phyloP scores from a whole-genome alignment of 2,888 invertebrate genomes.

The Ariolimax columbianus region DNA sequence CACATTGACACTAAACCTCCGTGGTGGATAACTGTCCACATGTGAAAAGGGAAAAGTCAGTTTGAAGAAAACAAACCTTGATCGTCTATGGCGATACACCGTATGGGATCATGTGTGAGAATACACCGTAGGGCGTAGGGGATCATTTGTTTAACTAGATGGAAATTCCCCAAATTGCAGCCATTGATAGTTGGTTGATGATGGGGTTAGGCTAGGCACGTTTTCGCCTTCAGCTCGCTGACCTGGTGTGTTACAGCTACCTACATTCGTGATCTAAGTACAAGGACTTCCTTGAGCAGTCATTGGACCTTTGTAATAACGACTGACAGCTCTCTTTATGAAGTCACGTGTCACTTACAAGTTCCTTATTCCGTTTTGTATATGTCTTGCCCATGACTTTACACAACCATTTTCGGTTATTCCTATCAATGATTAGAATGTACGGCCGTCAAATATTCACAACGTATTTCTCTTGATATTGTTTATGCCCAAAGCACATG shows the following conservation, averaged over 20 bases:
- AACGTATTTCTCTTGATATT: too few relatives aligned
- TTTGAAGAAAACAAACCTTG: background rate
- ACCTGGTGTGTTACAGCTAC: background rate
- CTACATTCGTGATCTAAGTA: background rate
- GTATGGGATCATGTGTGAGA: background rate
- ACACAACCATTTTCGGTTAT: too few relatives aligned
- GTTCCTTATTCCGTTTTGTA: too few relatives aligned
- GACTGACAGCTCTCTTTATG: too few relatives aligned
- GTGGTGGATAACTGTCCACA: background rate
- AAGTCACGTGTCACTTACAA: too few relatives aligned
- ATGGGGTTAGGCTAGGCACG: background rate
- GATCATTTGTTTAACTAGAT: conserved; percentile 7
- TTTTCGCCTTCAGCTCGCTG: background rate
- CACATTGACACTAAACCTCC: background rate
- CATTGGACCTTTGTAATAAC: too few relatives aligned
- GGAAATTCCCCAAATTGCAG: background rate
- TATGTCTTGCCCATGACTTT: too few relatives aligned
- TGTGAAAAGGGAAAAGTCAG: background rate
- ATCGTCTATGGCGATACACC: background rate
- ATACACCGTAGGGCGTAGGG: background rate
- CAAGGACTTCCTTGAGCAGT: too few relatives aligned
- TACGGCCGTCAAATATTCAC: too few relatives aligned
- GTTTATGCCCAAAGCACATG: too few relatives aligned
- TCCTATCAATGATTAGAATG: too few relatives aligned
- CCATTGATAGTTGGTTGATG: background rate